phyloP scores from a whole-genome alignment of 2,888 invertebrate genomes.

The Lucinisca nassula region DNA sequence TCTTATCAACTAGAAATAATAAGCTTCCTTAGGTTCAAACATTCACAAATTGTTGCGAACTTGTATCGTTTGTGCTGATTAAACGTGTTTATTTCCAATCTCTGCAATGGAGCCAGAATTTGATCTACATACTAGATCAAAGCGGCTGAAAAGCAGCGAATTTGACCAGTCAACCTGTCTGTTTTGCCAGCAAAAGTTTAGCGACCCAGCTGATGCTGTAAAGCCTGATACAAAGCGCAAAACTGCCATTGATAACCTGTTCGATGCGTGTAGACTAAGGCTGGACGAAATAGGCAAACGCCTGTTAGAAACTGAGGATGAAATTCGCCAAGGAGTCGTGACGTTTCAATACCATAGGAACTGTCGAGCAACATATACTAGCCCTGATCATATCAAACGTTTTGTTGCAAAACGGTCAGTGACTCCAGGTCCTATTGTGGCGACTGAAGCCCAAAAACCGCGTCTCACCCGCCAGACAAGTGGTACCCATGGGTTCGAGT shows the following conservation, averaged over 20 bases:
- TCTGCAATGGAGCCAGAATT: no score
- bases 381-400: neutral
- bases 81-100: no score
- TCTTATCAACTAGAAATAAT: no score
- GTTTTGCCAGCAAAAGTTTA: neutral
- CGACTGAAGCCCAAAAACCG: neutral
- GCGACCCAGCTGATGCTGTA: neutral
- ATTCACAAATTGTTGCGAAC: no score
- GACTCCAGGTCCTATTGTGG: neutral
- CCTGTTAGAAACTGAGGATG: neutral
- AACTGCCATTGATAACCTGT: neutral
- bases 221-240: neutral
- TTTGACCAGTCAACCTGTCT: no score
- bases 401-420: neutral
- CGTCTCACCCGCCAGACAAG: no score
- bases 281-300: neutral
- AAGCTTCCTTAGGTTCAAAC: no score
- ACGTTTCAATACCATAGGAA: neutral
- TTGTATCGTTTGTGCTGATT: no score
- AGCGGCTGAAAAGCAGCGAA: no score
- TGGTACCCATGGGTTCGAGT: neutral
- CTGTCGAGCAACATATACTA: neutral
- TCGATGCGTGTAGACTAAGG: neutral
- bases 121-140: no score
- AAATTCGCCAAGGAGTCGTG: neutral